Evolutionary conservation across 1,140 invertebrate genomes (phyloP).

Genomic region (Nilaparvata lugens): DNA sequence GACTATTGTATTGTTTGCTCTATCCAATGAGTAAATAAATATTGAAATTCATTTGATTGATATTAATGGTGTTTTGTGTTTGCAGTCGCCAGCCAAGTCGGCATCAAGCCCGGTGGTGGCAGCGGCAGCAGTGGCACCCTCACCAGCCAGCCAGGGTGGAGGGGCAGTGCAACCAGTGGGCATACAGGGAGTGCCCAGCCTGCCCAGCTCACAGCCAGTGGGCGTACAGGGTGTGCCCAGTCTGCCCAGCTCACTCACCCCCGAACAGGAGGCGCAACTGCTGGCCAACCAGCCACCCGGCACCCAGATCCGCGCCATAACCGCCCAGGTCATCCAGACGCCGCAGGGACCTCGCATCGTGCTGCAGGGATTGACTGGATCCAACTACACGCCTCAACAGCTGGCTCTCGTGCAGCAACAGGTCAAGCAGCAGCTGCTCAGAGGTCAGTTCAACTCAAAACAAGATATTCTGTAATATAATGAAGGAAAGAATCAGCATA

Average conservation of each 20-base stretch:
- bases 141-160: neutral
- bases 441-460: constrained; percentile 51
- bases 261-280: constrained; percentile 37
- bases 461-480: too few species aligned
- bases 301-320: constrained; percentile 79
- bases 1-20: too few species aligned
- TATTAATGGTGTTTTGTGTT: neutral
- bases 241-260: constrained; percentile 5
- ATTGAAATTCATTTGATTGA: neutral
- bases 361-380: constrained; percentile 68
- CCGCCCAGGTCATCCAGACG: constrained; percentile 71
- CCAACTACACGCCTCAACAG: constrained; percentile 70
- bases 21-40: too few species aligned
- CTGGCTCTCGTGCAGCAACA: constrained; percentile 71
- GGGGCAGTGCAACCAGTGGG: neutral
- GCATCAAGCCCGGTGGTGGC: neutral
- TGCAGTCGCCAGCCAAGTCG: neutral
- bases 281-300: constrained; percentile 67
- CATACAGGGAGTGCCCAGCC: constrained; percentile 5
- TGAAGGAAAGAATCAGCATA: too few species aligned
- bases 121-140: neutral
- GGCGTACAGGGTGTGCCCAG: constrained; percentile 7
- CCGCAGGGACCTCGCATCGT: constrained; percentile 73
- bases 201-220: neutral
- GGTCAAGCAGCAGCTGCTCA: constrained; percentile 76